phyloP scores from a whole-genome alignment of 2,113 vertebrate species.

The Carlito syrichta region DNA sequence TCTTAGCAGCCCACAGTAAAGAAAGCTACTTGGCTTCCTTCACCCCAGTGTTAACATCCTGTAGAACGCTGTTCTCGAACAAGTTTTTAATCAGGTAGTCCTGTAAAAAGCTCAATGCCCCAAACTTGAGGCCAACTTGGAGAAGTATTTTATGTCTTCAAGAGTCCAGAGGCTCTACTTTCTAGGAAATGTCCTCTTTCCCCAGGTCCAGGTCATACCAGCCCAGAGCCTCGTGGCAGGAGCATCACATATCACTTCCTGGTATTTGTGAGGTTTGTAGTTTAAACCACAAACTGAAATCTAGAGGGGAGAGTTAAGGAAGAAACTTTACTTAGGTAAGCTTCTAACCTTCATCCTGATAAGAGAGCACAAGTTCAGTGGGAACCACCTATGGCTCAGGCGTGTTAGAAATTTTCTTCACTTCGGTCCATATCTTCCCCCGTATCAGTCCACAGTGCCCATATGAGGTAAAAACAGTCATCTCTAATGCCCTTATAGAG shows the following conservation, averaged over 20 bases:
- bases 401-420: background rate
- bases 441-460: background rate
- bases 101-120: background rate
- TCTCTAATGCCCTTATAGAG: background rate
- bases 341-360: background rate
- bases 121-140: background rate
- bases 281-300: background rate
- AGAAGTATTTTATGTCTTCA: background rate
- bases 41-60: background rate
- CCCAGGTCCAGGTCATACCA: background rate
- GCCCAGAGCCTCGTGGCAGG: background rate
- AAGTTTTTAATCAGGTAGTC: background rate
- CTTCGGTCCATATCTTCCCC: background rate
- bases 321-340: background rate
- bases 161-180: background rate
- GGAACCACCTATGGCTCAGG: too few species aligned
- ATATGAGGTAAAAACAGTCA: background rate
- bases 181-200: slow-evolving; percentile 17
- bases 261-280: background rate
- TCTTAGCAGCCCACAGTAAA: background rate
- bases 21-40: background rate
- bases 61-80: background rate
- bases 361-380: background rate
- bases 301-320: background rate
- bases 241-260: background rate